Base-by-base conservation (phyloP, 2,113 vertebrate genomes). In the Istiophorus platypterus region DNA sequence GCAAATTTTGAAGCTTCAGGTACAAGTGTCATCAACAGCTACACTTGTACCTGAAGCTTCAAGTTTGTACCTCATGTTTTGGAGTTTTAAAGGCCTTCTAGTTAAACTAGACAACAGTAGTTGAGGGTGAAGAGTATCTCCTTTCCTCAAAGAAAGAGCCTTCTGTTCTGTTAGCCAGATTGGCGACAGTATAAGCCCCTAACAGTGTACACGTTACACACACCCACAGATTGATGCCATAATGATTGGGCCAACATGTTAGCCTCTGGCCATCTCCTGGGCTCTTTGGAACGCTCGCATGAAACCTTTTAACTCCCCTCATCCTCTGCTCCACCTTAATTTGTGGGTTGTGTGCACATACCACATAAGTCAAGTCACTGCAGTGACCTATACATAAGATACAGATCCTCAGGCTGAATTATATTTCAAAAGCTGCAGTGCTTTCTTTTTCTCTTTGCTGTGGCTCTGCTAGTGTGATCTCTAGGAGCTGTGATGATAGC, bases 161-260 rank as follows among this genome's bases (percentile, higher is more conserved):
- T 26, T 78, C 42, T 72, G 73, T 76, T 87, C 76, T 89, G 72
- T 73, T 42, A 79, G 72, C 86, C 84, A 78, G 69, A 90, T 84
- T 89, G 82, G 75, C 39, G 41, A 85, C 82, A 47, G 39, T 51
- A 11, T 57, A 75, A 85, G 52, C 76, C 56, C 78, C 75, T 70
- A 27, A 24, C 66, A 59, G 66, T 71, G 52, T 59, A 45, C 56
- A 47, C 73, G 18, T 31, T 59, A 41, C 56, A 39, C 76, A 62
- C 72, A 51, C 72, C 20, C 64, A 61, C 67, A 76, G 85, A 87
- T 79, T 87, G 83, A 88, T 71, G 76, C 72, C 39, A 71, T 88
- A 88, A 87, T 92, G 91, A 90, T 92, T 90, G 88, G 89, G 80
- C 85, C 89, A 90, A 58, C 49, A 82, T 90, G 87, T 88, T 92